Base-by-base conservation (phyloP, 2,888 invertebrate genomes). In the Dione vanillae region DNA sequence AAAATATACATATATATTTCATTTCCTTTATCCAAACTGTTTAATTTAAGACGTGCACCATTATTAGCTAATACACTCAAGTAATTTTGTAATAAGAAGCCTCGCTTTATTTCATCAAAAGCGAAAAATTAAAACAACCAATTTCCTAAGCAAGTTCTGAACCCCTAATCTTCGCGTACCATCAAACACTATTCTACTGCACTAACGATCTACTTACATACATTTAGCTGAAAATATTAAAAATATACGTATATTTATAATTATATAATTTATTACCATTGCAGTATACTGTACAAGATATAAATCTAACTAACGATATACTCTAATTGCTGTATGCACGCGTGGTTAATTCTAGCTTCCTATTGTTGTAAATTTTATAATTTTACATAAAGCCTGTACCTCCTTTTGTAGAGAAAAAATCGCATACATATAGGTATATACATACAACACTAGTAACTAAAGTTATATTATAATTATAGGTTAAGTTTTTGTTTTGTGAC, bases 221-320 rank as follows among this genome's bases (percentile, higher is more conserved):
- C 27, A 27, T 27, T 27, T 27, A 27, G 5, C 27, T 27, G 5
- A 5, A 27, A 27, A 37, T n/a, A 16, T 5, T 5, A 56, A 41
- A n/a, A n/a, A 12, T 14, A 49, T 19, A 5, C 6, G 11, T 6
- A 19, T 49, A 19, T 47, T 1, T 11, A 19, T 49, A n/a, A n/a
- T n/a, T n/a, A n/a, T 27, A 27, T 27, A 27, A 27, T 27, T 3
- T 40, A 40, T 40, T 41, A 41, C 19, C 41, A 58, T 41, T 19
- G 40, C 35, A 40, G 52, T 16, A 47, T 9, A 56, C 59, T 68
- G 68, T 68, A 68, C 58, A 69, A 70, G 83, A 83, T 82, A 80
- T 40, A 61, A 58, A 81, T 82, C 82, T 78, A 76, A 78, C 75
- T 73, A 77, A 76, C 75, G 76, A 74, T 75, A 77, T 75, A 76